Conservation (phyloP, 2,113 vertebrate species). For the Plestiodon gilberti region DNA sequence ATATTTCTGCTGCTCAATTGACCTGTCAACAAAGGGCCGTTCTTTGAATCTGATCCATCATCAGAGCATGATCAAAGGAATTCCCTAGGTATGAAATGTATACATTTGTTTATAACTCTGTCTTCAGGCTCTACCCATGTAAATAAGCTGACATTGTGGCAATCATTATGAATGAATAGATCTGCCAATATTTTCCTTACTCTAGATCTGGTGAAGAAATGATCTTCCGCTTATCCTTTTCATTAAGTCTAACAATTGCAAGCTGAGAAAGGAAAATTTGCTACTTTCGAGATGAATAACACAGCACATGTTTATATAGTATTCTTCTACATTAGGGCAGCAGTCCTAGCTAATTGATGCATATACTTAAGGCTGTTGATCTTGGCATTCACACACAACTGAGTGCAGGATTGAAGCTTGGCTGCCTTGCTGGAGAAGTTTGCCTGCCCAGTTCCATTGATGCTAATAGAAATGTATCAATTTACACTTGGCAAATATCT, state of each 20-base stretch:
- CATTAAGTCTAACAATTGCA: neutral
- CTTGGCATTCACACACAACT: neutral
- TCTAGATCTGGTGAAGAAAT: neutral
- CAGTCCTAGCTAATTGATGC: neutral
- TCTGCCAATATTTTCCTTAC: neutral
- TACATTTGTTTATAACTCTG: neutral
- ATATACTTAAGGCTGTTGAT: neutral
- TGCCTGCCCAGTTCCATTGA: neutral
- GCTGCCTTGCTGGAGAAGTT: neutral
- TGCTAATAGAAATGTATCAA: neutral
- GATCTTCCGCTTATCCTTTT: neutral
- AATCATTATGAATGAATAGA: neutral
- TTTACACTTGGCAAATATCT: conserved; percentile 4
- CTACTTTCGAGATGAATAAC: neutral
- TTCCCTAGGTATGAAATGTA: neutral
- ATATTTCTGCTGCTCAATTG: neutral
- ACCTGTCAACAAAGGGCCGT: neutral
- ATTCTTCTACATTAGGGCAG: neutral
- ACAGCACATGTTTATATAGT: neutral
- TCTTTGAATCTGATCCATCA: neutral
- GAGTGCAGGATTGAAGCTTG: neutral
- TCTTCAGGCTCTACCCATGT: neutral
- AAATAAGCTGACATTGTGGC: neutral
- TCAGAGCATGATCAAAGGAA: neutral
- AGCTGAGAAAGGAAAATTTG: neutral